phyloP scores from a whole-genome alignment of 2,113 vertebrate species.

The Tetrax tetrax region DNA sequence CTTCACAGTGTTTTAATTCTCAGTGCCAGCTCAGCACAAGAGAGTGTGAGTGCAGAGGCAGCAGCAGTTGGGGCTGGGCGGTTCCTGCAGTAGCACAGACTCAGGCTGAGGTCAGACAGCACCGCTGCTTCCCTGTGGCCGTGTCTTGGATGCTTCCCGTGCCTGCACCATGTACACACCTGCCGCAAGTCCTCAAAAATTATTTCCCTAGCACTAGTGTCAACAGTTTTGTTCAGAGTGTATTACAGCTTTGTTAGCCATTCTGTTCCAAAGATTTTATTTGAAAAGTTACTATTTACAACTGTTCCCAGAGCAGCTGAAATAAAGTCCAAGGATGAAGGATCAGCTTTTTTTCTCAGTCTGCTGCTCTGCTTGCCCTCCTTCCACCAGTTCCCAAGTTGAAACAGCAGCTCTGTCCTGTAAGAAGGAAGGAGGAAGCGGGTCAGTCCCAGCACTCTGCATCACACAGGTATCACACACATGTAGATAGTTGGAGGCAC shows the following conservation, averaged over 20 bases:
- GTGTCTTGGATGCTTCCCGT: neutral
- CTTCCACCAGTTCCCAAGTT: conserved; percentile 85
- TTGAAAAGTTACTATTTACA: neutral
- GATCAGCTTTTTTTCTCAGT: neutral
- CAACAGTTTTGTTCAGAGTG: neutral
- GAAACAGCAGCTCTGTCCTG: conserved; percentile 87
- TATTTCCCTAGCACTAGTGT: neutral
- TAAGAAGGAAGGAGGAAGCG: neutral
- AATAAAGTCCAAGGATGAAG: neutral
- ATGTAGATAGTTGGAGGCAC: fast-evolving
- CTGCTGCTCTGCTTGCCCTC: neutral
- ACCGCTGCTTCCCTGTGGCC: fast-evolving
- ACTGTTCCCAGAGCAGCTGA: neutral
- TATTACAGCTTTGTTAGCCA: neutral
- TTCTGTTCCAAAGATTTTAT: neutral
- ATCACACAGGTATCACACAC: fast-evolving
- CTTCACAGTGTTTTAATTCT: neutral
- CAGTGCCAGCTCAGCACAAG: neutral
- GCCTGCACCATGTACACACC: fast-evolving
- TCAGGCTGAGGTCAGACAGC: fast-evolving
- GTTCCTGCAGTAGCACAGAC: fast-evolving
- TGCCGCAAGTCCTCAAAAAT: neutral
- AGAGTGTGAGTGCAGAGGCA: fast-evolving
- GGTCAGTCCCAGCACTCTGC: neutral
- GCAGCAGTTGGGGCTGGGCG: fast-evolving